phyloP scores from a whole-genome alignment of 2,888 invertebrate genomes.

The Trachelus iudaicus region DNA sequence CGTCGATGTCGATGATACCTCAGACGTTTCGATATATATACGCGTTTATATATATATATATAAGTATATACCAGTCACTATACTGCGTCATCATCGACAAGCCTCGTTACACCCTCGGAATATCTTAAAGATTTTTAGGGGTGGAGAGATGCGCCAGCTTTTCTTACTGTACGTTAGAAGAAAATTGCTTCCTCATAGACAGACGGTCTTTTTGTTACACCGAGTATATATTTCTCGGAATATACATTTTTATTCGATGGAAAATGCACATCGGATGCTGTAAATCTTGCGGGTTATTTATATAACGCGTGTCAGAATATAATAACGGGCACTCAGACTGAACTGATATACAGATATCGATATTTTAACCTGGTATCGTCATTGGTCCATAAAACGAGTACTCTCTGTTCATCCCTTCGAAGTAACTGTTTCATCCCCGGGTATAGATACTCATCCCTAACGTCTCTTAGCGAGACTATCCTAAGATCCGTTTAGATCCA shows the following conservation, averaged over 20 bases:
- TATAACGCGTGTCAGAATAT: not conserved
- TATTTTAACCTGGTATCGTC: not conserved
- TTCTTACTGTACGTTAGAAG: not conserved
- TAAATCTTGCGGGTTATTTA: not conserved
- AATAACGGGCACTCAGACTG: not conserved
- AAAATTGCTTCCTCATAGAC: not conserved
- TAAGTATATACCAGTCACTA: not conserved
- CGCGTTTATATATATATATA: conserved; percentile 4
- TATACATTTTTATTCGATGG: not conserved
- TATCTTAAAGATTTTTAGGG: conserved; percentile 19
- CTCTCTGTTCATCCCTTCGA: not conserved
- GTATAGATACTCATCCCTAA: not conserved
- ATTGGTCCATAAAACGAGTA: conserved; percentile 2
- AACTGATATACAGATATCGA: not conserved
- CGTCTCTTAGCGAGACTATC: conserved; percentile 10
- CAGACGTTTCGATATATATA: conserved; percentile 14
- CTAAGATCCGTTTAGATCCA: conserved; percentile 31
- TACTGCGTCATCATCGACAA: conserved; percentile 14
- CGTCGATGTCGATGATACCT: conserved; percentile 21
- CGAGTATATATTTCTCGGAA: not conserved
- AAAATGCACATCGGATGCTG: not conserved
- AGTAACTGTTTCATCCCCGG: not conserved
- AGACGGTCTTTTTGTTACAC: not conserved
- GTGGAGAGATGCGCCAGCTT: conserved; percentile 11
- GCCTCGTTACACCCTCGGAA: conserved; percentile 27